A percentile compares a stretch with the other conserved stretches of the same genome.
These are phyloP conservation scores for Leptinotarsa peninsularis DNA, from an alignment of 2,888 invertebrate genomes.

Conservation along the genomic window DNA sequence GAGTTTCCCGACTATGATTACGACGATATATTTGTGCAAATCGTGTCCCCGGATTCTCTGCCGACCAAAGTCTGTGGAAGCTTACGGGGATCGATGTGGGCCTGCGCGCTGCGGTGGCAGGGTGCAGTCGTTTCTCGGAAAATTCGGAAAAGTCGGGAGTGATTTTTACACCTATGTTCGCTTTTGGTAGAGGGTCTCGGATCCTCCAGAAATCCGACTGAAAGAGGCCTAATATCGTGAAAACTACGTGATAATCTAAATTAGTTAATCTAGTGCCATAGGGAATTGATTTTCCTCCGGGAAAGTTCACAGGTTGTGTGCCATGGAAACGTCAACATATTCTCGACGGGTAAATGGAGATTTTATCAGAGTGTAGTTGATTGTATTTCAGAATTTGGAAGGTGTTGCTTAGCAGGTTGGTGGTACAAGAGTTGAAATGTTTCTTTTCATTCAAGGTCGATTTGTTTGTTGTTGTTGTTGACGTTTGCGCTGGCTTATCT, in stretches of 20 bases:
- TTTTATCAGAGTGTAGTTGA: slow-evolving; percentile 3
- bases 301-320: slow-evolving; percentile 21
- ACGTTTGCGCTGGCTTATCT: slow-evolving; percentile 5
- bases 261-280: slow-evolving; percentile 5
- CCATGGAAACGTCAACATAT: slow-evolving; percentile 28
- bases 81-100: slow-evolving; percentile 30
- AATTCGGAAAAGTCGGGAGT: slow-evolving; percentile 31
- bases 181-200: slow-evolving; percentile 23
- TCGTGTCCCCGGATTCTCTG: slow-evolving; percentile 11
- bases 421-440: not conserved
- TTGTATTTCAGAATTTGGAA: not conserved
- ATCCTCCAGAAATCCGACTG: slow-evolving; percentile 16
- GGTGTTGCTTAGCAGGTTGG: not conserved
- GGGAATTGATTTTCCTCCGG: slow-evolving; percentile 17
- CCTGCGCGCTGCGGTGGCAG: slow-evolving; percentile 34
- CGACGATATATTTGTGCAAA: slow-evolving; percentile 28
- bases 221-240: slow-evolving; percentile 23
- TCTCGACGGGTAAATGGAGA: slow-evolving; percentile 7
- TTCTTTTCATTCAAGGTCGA: not conserved
- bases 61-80: slow-evolving; percentile 12
- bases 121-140: slow-evolving; percentile 39
- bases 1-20: slow-evolving; percentile 37
- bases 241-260: slow-evolving; percentile 7
- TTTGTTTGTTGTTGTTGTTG: not conserved
- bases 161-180: slow-evolving; percentile 34